A percentile compares a stretch with the other conserved stretches of the same genome.
These are phyloP conservation scores for Notamacropus eugenii DNA, from an alignment of 2,797 vertebrate genomes.

Conservation along the genomic window DNA sequence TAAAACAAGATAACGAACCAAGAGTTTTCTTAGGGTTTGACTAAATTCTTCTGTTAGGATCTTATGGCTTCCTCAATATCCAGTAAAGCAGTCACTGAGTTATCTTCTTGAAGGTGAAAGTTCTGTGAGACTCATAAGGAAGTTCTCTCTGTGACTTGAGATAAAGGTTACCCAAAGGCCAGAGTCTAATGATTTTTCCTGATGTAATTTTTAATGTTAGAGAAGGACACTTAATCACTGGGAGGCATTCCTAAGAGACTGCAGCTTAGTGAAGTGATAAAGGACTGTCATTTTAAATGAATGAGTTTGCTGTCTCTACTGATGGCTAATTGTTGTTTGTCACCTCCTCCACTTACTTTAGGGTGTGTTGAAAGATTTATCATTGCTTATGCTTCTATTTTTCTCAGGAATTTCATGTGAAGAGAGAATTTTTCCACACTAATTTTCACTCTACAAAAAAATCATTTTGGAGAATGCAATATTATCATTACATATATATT, in stretches of 20 bases:
- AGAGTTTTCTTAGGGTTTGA: neutral
- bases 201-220: neutral
- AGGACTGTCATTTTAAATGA: constrained; percentile 59
- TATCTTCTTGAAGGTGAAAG: neutral
- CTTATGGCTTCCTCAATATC: neutral
- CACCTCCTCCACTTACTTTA: neutral
- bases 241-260: constrained; percentile 56
- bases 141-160: constrained; percentile 29
- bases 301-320: constrained; percentile 39
- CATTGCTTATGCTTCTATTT: constrained; percentile 60
- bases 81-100: neutral
- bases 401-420: constrained; percentile 50
- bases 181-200: constrained; percentile 1
- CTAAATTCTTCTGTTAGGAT: neutral
- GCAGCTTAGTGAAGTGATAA: constrained; percentile 70
- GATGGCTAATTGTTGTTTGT: neutral
- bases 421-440: constrained; percentile 53
- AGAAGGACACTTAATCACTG: constrained; percentile 38
- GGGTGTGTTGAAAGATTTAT: constrained; percentile 12
- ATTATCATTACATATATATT: constrained; percentile 36
- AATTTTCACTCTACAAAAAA: constrained; percentile 68
- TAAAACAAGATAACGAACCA: neutral
- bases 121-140: neutral
- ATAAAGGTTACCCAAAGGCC: neutral
- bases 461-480: constrained; percentile 65